phyloP scores from a whole-genome alignment of 2,113 vertebrate genomes.

The Leucoraja erinaceus region DNA sequence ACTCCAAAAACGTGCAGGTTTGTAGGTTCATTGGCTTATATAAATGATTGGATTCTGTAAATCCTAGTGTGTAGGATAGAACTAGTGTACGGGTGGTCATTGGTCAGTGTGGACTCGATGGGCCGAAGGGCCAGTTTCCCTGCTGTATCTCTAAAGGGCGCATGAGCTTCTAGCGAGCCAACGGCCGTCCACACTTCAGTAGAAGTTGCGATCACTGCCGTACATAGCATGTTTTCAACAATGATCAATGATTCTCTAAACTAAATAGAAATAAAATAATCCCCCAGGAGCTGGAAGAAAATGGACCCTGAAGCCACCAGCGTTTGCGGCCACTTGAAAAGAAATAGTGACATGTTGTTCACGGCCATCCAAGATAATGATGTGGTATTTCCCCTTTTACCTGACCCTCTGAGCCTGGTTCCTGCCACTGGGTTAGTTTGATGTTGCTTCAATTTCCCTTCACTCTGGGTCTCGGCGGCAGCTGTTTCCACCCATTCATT shows the following conservation, averaged over 20 bases:
- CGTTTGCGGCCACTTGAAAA: neutral
- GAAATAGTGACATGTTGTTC: neutral
- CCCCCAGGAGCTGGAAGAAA: neutral
- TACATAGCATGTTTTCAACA: neutral
- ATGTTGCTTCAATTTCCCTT: neutral
- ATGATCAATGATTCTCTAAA: no score
- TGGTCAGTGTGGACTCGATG: no score
- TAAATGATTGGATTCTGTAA: no score
- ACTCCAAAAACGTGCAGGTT: no score
- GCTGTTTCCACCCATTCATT: constrained; percentile 30
- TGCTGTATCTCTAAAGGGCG: no score
- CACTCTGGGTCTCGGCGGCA: neutral
- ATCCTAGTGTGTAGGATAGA: no score
- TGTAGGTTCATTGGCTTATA: no score
- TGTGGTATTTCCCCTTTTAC: neutral
- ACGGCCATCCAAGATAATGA: neutral
- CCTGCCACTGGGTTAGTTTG: neutral
- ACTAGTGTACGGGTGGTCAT: no score
- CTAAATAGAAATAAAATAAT: neutral
- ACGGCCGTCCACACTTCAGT: no score
- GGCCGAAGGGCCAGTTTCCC: no score
- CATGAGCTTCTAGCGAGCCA: no score
- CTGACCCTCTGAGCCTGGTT: neutral
- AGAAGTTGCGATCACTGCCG: no score
- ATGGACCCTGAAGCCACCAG: neutral